These are phyloP conservation scores for Paralichthys olivaceus DNA, from an alignment of 2,113 vertebrate species.

Conservation along the genomic window DNA sequence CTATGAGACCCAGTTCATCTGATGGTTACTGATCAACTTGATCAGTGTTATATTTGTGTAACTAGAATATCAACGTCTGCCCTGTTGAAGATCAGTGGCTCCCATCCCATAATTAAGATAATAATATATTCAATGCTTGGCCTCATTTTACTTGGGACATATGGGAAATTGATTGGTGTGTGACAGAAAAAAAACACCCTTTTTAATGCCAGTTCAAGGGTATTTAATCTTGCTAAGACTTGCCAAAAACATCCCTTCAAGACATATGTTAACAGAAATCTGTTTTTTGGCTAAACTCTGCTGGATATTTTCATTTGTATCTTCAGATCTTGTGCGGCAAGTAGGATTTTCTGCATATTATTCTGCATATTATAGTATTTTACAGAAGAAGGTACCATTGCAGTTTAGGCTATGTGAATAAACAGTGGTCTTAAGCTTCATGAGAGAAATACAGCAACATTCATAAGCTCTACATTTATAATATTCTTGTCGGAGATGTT, in stretches of 20 bases:
- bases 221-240: background rate
- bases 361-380: constrained; percentile 8
- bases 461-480: background rate
- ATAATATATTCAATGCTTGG: background rate
- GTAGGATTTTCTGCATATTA: background rate
- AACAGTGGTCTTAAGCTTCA: background rate
- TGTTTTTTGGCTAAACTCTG: background rate
- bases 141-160: background rate
- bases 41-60: constrained; percentile 1
- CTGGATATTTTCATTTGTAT: constrained; percentile 3
- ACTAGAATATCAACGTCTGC: constrained; percentile 6
- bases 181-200: constrained; percentile 8
- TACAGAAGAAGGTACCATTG: background rate
- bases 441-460: background rate
- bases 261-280: background rate
- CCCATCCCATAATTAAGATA: background rate
- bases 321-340: background rate
- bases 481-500: constrained; percentile 24
- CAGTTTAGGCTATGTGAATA: constrained; percentile 1
- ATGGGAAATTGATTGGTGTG: background rate
- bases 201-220: constrained; percentile 11
- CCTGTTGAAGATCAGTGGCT: background rate
- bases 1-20: constrained; percentile 8
- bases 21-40: background rate
- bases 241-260: background rate